phyloP scores from a whole-genome alignment of 92 coral and sea anemone species.

The Montipora capitata region DNA sequence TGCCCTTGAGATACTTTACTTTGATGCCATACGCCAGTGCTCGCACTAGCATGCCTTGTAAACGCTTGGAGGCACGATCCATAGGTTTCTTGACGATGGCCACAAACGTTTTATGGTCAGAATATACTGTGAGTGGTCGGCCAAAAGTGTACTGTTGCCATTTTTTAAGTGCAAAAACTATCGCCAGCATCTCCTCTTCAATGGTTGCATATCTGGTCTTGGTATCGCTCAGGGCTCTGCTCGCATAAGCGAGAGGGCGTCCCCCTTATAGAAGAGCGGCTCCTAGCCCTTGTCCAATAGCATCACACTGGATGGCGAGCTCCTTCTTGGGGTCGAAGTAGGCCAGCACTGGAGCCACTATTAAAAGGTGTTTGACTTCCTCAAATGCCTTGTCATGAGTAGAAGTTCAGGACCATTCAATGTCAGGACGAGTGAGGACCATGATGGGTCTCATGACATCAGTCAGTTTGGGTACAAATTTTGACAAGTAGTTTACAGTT shows the following conservation, averaged over 20 bases:
- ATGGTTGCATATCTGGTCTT: slow-evolving; percentile 30
- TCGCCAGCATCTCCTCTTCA: slow-evolving; percentile 39
- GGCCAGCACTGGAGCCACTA: slow-evolving; percentile 14
- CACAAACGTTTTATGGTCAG: slow-evolving; percentile 48
- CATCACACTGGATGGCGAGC: slow-evolving; percentile 21
- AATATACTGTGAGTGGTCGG: slow-evolving; percentile 16
- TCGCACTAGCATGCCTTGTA: slow-evolving; percentile 43
- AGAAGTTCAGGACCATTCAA: slow-evolving; percentile 21
- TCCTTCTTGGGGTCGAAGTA: slow-evolving; percentile 27
- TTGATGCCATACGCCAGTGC: slow-evolving; percentile 37
- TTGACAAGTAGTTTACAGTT: slow-evolving; percentile 23
- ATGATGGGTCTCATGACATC: slow-evolving; percentile 16
- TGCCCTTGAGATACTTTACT: slow-evolving; percentile 23
- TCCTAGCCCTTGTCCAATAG: slow-evolving; percentile 34
- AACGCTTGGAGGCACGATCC: slow-evolving; percentile 39
- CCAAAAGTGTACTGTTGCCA: slow-evolving; percentile 52
- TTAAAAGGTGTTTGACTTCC: slow-evolving; percentile 14
- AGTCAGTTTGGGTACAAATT: slow-evolving; percentile 20
- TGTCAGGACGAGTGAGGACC: slow-evolving; percentile 10
- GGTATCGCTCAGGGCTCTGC: slow-evolving; percentile 9
- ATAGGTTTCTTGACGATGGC: slow-evolving; percentile 43
- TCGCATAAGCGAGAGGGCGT: slow-evolving; percentile 30
- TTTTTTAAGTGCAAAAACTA: slow-evolving; percentile 37
- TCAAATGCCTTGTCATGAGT: slow-evolving; percentile 13
- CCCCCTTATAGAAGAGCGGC: slow-evolving; percentile 42